A percentile compares a stretch with the other conserved stretches of the same genome.
Conservation (phyloP, 2,888 invertebrate species). For the Hofmannophila pseudospretella region DNA sequence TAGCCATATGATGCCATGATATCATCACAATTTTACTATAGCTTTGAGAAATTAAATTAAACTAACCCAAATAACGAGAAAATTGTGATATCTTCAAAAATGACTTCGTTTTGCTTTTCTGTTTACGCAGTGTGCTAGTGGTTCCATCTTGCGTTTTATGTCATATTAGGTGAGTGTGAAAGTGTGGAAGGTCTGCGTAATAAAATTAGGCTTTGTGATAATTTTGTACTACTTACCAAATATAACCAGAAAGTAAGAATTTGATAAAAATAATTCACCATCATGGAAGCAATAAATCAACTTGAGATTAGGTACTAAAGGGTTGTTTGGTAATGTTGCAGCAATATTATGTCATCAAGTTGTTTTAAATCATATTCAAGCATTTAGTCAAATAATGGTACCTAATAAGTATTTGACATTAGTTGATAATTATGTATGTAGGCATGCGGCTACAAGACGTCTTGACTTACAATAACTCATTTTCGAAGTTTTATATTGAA, state of each 20-base stretch:
- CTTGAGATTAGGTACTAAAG: constrained; percentile 27
- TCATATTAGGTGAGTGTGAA: constrained; percentile 18
- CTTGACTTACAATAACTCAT: constrained; percentile 10
- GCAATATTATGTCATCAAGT: constrained; percentile 32
- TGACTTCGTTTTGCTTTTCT: too few species aligned
- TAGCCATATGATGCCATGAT: too few species aligned
- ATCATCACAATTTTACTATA: too few species aligned
- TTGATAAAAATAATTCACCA: constrained; percentile 20
- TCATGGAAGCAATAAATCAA: constrained; percentile 44
- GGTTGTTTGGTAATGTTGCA: constrained; percentile 30
- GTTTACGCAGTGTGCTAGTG: too few species aligned
- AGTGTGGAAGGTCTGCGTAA: constrained; percentile 24
- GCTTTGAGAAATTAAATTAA: too few species aligned
- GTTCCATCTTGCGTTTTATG: too few species aligned
- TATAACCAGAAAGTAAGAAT: constrained; percentile 15
- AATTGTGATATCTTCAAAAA: too few species aligned
- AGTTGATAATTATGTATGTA: constrained; percentile 9
- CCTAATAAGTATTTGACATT: constrained; percentile 2
- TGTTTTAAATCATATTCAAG: constrained; percentile 14
- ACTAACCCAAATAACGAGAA: too few species aligned
- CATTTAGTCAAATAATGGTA: constrained; percentile 19
- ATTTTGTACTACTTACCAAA: constrained; percentile 29
- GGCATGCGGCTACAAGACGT: constrained; percentile 26
- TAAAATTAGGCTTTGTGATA: constrained; percentile 42
- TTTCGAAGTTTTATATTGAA: constrained; percentile 6